Conservation (phyloP, 2,113 vertebrate species). For the Microtus richardsoni region DNA sequence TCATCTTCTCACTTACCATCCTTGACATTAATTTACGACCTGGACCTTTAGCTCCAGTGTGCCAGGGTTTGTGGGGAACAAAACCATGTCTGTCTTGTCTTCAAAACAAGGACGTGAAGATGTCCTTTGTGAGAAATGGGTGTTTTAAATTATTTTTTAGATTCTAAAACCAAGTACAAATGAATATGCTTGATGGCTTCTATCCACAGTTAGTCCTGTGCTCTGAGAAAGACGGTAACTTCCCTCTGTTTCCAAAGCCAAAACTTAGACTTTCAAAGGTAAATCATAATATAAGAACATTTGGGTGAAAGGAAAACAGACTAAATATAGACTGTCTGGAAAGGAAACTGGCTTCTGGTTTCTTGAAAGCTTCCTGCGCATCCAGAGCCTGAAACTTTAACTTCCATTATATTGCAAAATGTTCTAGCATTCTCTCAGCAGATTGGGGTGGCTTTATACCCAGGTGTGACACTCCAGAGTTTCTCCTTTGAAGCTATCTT, state of each 20-base stretch:
- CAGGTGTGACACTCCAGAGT: background rate
- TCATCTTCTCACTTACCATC: background rate
- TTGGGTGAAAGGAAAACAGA: background rate
- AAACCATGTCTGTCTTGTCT: background rate
- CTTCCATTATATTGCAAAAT: background rate
- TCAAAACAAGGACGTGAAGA: background rate
- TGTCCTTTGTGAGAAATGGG: background rate
- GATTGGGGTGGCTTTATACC: background rate
- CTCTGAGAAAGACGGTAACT: background rate
- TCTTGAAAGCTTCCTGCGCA: background rate
- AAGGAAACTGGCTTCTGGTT: background rate
- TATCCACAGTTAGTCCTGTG: background rate
- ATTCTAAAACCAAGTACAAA: background rate
- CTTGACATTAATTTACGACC: background rate
- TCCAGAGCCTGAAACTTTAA: background rate
- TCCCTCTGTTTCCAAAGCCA: background rate
- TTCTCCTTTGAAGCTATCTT: background rate
- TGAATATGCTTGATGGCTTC: background rate
- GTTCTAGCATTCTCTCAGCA: background rate
- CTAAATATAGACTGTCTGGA: background rate
- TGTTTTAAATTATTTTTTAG: background rate
- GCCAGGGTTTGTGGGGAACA: background rate
- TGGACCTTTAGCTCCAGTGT: background rate
- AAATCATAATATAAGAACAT: background rate
- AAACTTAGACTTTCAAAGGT: background rate